Evolutionary conservation across 2,113 vertebrate species (phyloP), one percentile per base, ranked within the genome.

Genomic region (Pygoscelis adeliae): DNA sequence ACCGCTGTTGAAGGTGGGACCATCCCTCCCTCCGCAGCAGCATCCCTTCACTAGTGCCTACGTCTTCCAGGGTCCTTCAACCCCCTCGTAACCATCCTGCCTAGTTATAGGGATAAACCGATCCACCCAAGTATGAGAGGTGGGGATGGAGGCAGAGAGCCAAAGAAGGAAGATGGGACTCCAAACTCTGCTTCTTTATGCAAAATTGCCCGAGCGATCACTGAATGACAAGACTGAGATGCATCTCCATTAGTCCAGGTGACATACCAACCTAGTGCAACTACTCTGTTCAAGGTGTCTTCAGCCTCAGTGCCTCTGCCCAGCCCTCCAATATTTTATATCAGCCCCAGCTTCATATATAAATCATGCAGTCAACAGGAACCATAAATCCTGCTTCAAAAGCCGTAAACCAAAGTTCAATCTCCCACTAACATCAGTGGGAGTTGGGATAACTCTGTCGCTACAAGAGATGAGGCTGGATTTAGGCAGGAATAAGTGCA

Each of bases 21-120:
- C n/a, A 8, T 2, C 63, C 44, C 69, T 29, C 34, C 36, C 27
- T 52, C 49, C 5, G 1, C 32, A 47, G 55, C 59, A 73, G 20
- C 86, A 36, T 21, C 32, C 84, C 61, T 29, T 34, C 53, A 1
- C 8, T 6, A n/a, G 6, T 0, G 32, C 30, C 53, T 11, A 8
- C 6, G 0, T 16, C 72, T 20, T 18, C 32, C 53, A 50, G 9
- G 16, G 20, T 13, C 19, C 46, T 32, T 36, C 56, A 4, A 4
- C 5, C 15, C 18, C 40, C 2, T 6, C 3, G 8, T 19, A 15
- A 47, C 59, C 53, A 44, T 2, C 62, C 69, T 11, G 1, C 53
- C 63, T 40, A 2, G 20, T 8, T 5, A 29, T 1, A 26, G 52
- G 13, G 32, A 29, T 0, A 2, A 61, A 8, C 36, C 2, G 30